Evolutionary conservation across 2,888 invertebrate species (phyloP), one percentile per base, ranked within the genome.

Genomic region (Tuberolachnus salignus): DNA sequence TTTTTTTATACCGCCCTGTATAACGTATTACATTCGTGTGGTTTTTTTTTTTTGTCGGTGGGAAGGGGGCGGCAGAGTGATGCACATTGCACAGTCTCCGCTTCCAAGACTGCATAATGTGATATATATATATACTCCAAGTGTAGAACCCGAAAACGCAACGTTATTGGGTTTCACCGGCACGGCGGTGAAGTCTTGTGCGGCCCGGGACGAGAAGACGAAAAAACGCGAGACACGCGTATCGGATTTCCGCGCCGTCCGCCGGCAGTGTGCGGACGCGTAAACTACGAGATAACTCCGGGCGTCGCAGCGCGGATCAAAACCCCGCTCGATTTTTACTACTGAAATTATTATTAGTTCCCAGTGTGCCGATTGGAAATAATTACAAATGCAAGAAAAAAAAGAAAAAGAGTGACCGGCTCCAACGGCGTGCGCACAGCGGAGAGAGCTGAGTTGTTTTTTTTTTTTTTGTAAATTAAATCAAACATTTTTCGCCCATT

Each of bases 111-210:
- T 23, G 26, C 16, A 59, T 26, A 59, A 34, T 34, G 6, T 4
- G 3, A 34, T 34, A n/a, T 34, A 34, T 34, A 34, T 6, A 6
- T 34, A 34, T 59, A 59, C 59, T 4, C 34, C 6, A 34, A 34
- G 34, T 34, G 26, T 26, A 23, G 66, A 53, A 51, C 21, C 51
- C 46, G 66, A 64, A 63, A 66, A 69, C 49, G 59, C 57, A 44
- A 67, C 16, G 59, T 46, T 78, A 78, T 78, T 78, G 59, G 69
- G 69, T 78, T 78, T 75, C 66, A 75, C 75, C 34, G 34, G n/a
- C 6, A 34, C 34, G 6, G 34, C 3, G 3, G 3, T 34, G 3
- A 6, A 34, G 73, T 57, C 26, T 34, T 64, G 64, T 23, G 66
- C 23, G 59, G 67, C 44, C 67, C 3, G 34, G 34, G 21, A 70